Base-by-base conservation (phyloP, 2,888 invertebrate species). In the Antitype chi region DNA sequence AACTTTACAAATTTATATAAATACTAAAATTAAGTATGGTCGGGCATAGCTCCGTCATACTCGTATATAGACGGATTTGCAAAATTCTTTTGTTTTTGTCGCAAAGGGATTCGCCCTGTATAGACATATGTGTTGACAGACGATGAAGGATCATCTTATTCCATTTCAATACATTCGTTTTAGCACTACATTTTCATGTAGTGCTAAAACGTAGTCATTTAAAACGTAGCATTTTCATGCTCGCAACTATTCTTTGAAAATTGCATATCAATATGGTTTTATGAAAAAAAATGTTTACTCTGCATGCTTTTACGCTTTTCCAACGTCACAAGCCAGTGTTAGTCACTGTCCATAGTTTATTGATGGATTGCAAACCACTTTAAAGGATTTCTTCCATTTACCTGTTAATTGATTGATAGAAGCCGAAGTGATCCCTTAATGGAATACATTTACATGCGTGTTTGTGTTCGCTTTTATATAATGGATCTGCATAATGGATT, bases 331-430 rank as follows among this genome's bases (percentile, higher is more conserved):
- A 32, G 17, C 6, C 59, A 9, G 32, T n/a, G 53, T 55, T 32
- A 49, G 53, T 38, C 70, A 70, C 67, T 55, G 17, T 68, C 60
- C 66, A 52, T 11, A 28, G 15, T 71, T 55, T 13, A 55, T 78
- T 81, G 74, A 81, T 74, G 67, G 78, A 82, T 82, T 23, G 70
- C n/a, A 49, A 72, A 60, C 64, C 70, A 73, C 70, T 81, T 47
- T 59, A 43, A 9, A 63, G 25, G 25, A 32, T 28, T 67, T 62
- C 25, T 63, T 70, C 78, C 67, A 74, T 63, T 53, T 49, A 23
- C 17, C 17, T 52, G 43, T 13, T 70, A 82, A 82, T 78, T 81
- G 78, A 82, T 70, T 55, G 74, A 78, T 78, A 53, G 32, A 67
- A 38, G 7, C 28, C 25, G 59, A 68, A 70, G 49, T 38, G 47